Conservation (phyloP, 2,888 invertebrate species). For the Rhagium mordax region DNA sequence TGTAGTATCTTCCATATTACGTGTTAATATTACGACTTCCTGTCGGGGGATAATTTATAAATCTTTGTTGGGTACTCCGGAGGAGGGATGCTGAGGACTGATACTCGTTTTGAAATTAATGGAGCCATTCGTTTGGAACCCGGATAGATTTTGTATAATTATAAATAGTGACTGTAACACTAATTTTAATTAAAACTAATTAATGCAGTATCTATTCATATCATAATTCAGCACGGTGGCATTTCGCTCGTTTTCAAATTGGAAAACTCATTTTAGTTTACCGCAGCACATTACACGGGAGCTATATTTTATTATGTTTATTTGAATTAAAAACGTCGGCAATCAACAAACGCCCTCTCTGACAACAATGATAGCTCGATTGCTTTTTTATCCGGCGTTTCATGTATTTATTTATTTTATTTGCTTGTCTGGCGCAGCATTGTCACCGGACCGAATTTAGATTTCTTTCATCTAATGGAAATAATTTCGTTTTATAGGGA, state of each 20-base stretch:
- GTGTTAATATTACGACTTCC: slow-evolving; percentile 34
- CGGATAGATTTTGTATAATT: slow-evolving; percentile 20
- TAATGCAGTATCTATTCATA: slow-evolving; percentile 24
- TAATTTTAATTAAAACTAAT: slow-evolving; percentile 30
- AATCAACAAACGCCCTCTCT: not conserved
- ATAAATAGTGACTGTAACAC: slow-evolving; percentile 20
- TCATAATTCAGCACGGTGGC: not conserved
- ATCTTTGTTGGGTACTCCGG: slow-evolving; percentile 5
- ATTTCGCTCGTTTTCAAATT: slow-evolving; percentile 6
- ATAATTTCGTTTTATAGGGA: too few relatives aligned
- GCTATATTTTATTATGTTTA: not conserved
- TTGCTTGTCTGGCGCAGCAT: not conserved
- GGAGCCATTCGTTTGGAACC: not conserved
- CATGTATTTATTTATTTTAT: not conserved
- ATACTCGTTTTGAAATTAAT: slow-evolving; percentile 9
- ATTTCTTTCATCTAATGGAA: too few relatives aligned
- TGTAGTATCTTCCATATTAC: slow-evolving; percentile 11
- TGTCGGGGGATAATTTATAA: slow-evolving; percentile 38
- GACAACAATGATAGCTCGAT: not conserved
- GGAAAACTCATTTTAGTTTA: slow-evolving; percentile 19
- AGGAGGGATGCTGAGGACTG: not conserved
- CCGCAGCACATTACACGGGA: slow-evolving; percentile 1
- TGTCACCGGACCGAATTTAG: not conserved
- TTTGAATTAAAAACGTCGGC: not conserved
- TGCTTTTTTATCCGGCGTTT: not conserved